phyloP scores from a whole-genome alignment of 2,888 invertebrate species.

The Drosophila acutilabella region DNA sequence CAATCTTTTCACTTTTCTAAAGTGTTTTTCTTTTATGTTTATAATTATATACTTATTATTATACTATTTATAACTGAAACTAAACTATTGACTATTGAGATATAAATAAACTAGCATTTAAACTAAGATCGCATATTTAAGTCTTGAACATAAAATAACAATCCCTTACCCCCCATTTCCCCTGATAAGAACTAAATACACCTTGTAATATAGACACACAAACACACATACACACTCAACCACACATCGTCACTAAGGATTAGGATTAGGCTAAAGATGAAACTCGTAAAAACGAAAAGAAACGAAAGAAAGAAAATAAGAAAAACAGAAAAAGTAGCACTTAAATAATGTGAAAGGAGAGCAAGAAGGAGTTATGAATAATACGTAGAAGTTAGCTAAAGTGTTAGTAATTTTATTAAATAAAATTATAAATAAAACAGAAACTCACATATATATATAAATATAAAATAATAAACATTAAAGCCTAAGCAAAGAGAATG shows the following conservation, averaged over 20 bases:
- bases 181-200: conserved; percentile 40
- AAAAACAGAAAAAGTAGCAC: conserved; percentile 57
- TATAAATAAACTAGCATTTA: conserved; percentile 64
- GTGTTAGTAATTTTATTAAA: conserved; percentile 84
- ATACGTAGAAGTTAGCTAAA: conserved; percentile 75
- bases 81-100: conserved; percentile 81
- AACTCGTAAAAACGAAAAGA: conserved; percentile 50
- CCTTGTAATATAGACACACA: conserved; percentile 71
- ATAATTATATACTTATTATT: conserved; percentile 65
- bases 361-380: conserved; percentile 56
- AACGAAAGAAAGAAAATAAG: conserved; percentile 33
- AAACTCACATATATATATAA: conserved; percentile 41
- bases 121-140: conserved; percentile 58
- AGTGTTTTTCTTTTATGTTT: conserved; percentile 46
- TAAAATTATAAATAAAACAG: conserved; percentile 73
- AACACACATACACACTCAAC: conserved; percentile 52
- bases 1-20: conserved; percentile 30
- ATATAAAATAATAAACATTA: conserved; percentile 52
- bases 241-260: conserved; percentile 66
- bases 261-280: conserved; percentile 63
- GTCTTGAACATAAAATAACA: conserved; percentile 52
- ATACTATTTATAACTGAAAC: conserved; percentile 74
- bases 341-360: conserved; percentile 68
- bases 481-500: conserved; percentile 35
- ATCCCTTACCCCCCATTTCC: conserved; percentile 17